phyloP scores from a whole-genome alignment of 2,888 invertebrate genomes.

The Epistrophe eligans region DNA sequence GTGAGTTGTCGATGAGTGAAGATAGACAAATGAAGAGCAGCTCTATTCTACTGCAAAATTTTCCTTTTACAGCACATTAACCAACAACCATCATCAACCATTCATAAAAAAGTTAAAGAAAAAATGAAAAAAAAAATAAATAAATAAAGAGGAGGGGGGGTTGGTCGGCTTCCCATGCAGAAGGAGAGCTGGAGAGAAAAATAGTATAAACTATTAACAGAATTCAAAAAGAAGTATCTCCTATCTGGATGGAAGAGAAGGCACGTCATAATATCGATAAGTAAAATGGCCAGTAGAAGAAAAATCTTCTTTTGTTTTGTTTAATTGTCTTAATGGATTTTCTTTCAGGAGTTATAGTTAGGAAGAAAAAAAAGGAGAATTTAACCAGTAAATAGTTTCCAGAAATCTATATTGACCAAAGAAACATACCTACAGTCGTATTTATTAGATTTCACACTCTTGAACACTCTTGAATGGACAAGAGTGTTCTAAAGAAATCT shows the following conservation, averaged over 20 bases:
- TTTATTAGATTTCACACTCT: too few species aligned
- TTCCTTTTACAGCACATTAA: conserved; percentile 36
- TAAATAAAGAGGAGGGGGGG: neutral
- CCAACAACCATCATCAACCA: conserved; percentile 42
- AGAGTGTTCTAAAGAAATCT: too few species aligned
- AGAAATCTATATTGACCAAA: neutral
- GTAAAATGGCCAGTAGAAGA: conserved; percentile 40
- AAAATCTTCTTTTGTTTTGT: conserved; percentile 44
- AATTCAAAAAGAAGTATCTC: conserved; percentile 44
- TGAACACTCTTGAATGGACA: too few species aligned
- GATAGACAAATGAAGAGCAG: conserved; percentile 52
- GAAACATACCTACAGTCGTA: too few species aligned
- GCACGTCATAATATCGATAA: neutral
- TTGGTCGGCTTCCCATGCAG: neutral
- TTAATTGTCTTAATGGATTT: conserved; percentile 45
- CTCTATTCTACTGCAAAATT: conserved; percentile 60
- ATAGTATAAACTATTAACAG: conserved; percentile 11
- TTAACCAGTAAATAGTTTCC: neutral
- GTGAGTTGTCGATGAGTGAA: conserved; percentile 51
- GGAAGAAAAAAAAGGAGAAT: neutral
- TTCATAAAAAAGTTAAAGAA: conserved; percentile 38
- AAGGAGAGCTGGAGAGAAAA: neutral
- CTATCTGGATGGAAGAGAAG: conserved; percentile 19
- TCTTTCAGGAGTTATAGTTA: neutral
- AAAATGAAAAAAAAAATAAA: neutral